Conservation (phyloP, 2,888 invertebrate species). For the Serripes groenlandicus region DNA sequence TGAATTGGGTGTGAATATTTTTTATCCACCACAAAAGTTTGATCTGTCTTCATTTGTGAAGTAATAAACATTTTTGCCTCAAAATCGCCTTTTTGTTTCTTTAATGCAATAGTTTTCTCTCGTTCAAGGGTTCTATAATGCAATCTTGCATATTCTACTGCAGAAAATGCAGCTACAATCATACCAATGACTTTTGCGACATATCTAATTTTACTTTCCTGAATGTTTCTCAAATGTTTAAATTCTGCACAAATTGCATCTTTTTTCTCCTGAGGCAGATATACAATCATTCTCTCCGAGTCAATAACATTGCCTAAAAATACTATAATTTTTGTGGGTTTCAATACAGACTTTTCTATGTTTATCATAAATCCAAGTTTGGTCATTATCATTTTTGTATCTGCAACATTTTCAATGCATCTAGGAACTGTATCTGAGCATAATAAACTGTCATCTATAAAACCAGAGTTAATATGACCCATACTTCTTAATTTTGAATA, state of each 20-base stretch:
- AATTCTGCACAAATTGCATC: slow-evolving; percentile 14
- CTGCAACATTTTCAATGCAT: slow-evolving; percentile 30
- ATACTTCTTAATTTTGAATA: slow-evolving; percentile 46
- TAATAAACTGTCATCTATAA: slow-evolving; percentile 63
- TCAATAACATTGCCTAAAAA: slow-evolving; percentile 51
- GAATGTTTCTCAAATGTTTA: background rate
- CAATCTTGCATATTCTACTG: slow-evolving; percentile 41
- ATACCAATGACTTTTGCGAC: slow-evolving; percentile 50
- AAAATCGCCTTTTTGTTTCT: slow-evolving; percentile 27
- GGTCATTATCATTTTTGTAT: slow-evolving; percentile 23
- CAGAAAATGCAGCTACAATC: slow-evolving; percentile 44
- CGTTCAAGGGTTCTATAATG: slow-evolving; percentile 42
- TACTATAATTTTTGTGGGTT: slow-evolving; percentile 31
- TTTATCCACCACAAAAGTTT: slow-evolving; percentile 43
- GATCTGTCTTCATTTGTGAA: slow-evolving; percentile 16
- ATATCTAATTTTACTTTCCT: slow-evolving; percentile 25
- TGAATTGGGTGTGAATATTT: slow-evolving; percentile 26
- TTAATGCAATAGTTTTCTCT: slow-evolving; percentile 25
- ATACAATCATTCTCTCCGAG: slow-evolving; percentile 50
- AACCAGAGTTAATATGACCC: slow-evolving; percentile 43
- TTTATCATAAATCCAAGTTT: slow-evolving; percentile 41
- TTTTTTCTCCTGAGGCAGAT: slow-evolving; percentile 44
- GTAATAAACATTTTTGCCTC: slow-evolving; percentile 33
- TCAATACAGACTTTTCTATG: slow-evolving; percentile 47
- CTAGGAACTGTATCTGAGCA: slow-evolving; percentile 9